Evolutionary conservation across 2,113 vertebrate species (phyloP).

Genomic region (Aramus guarauna): DNA sequence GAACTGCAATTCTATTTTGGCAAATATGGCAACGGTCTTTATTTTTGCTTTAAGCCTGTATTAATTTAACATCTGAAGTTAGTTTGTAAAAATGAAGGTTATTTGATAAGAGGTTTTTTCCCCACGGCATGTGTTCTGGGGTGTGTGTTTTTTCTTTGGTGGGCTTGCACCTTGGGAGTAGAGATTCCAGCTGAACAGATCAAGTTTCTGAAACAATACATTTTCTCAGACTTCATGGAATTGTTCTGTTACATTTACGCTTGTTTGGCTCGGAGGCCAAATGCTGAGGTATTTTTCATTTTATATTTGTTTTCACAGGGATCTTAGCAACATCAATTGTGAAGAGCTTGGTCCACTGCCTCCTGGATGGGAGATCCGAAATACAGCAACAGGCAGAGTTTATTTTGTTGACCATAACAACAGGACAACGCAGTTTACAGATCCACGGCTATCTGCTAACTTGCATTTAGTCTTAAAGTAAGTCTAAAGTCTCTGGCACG

Average conservation of each 20-base stretch:
- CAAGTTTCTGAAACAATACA: conserved; percentile 75
- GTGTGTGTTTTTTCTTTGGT: conserved; percentile 63
- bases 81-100: conserved; percentile 40
- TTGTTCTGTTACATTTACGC: conserved; percentile 74
- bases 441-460: conserved; percentile 94
- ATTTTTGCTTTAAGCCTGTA: conserved; percentile 60
- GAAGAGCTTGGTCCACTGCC: conserved; percentile 96
- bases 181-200: conserved; percentile 74
- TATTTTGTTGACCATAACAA: conserved; percentile 99
- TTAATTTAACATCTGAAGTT: conserved; percentile 48
- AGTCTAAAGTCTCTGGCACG: conserved; percentile 37
- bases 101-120: conserved; percentile 42
- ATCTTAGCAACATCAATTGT: conserved; percentile 99
- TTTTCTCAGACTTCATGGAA: conserved; percentile 75
- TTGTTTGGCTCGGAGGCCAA: conserved; percentile 64
- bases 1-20: conserved; percentile 51
- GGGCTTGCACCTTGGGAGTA: conserved; percentile 65
- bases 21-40: conserved; percentile 42
- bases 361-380: conserved; percentile 97
- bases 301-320: conserved; percentile 83
- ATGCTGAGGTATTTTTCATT: conserved; percentile 76
- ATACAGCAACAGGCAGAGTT: conserved; percentile 95
- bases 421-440: conserved; percentile 96
- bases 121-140: conserved; percentile 41
- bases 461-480: conserved; percentile 95